Percentiles rank a stretch among this genome's conserved stretches.
Evolutionary conservation across 2,113 vertebrate genomes (phyloP).

Genomic region (Sigmodon hispidus): DNA sequence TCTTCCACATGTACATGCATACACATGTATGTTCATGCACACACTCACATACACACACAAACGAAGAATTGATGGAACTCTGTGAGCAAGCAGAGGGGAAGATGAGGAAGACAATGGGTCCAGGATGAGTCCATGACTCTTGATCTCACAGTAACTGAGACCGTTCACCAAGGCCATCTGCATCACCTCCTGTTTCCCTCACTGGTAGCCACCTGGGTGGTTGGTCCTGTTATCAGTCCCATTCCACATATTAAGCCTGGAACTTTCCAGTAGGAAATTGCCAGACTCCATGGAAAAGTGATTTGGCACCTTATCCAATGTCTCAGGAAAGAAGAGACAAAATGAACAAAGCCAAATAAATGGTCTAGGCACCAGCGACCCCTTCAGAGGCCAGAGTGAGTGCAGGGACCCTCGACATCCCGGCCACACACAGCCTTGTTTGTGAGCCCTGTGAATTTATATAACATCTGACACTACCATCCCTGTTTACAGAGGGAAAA

Average conservation of each 20-base stretch:
- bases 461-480: neutral
- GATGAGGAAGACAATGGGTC: neutral
- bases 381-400: neutral
- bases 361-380: no score
- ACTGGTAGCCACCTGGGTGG: neutral
- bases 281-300: neutral
- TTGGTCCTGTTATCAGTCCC: no score
- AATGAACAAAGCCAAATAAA: neutral
- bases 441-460: neutral
- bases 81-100: neutral
- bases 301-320: neutral
- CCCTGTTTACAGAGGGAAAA: constrained; percentile 27
- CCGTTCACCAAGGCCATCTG: neutral
- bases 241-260: neutral
- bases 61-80: neutral
- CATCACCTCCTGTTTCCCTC: neutral
- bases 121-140: neutral
- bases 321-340: neutral
- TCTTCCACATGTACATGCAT: fast-evolving
- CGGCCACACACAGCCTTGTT: neutral
- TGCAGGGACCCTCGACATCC: neutral
- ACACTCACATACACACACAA: neutral
- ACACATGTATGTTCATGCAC: neutral
- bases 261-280: neutral
- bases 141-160: neutral